A percentile compares a stretch with the other conserved stretches of the same genome.
phyloP scores from a whole-genome alignment of 2,797 vertebrate species.

The Pteronotus mesoamericanus region DNA sequence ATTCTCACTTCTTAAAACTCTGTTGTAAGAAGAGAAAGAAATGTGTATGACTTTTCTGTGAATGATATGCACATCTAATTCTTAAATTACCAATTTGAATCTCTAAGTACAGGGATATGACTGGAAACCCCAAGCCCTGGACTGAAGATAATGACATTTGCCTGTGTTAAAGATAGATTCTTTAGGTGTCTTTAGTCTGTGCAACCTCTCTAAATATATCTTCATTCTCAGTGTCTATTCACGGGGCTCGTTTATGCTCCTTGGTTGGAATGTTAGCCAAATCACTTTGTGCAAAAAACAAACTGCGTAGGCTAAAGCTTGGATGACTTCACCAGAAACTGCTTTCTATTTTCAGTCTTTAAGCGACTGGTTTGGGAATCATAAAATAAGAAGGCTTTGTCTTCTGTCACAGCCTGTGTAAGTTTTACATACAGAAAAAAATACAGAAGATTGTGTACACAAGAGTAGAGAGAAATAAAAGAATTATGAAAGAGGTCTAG shows the following conservation, averaged over 20 bases:
- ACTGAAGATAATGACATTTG: conserved; percentile 49
- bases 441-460: background rate
- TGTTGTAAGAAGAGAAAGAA: conserved; percentile 27
- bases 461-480: background rate
- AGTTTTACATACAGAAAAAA: conserved; percentile 48
- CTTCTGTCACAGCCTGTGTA: conserved; percentile 51
- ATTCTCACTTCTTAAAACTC: background rate
- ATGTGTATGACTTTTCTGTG: background rate
- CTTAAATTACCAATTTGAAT: conserved; percentile 35
- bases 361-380: conserved; percentile 54
- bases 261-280: conserved; percentile 75
- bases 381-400: conserved; percentile 66
- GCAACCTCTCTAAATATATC: conserved; percentile 70
- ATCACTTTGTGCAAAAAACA: conserved; percentile 70
- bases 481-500: background rate
- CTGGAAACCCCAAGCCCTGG: conserved; percentile 45
- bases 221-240: conserved; percentile 64
- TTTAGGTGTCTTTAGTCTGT: conserved; percentile 55
- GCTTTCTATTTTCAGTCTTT: conserved; percentile 69
- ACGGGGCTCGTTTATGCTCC: conserved; percentile 68
- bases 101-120: conserved; percentile 23
- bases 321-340: conserved; percentile 74
- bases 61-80: conserved; percentile 18
- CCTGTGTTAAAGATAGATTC: conserved; percentile 69
- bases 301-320: conserved; percentile 73